These are phyloP conservation scores for Rhadina sibilatrix DNA, from an alignment of 2,113 vertebrate genomes.

Conservation along the genomic window DNA sequence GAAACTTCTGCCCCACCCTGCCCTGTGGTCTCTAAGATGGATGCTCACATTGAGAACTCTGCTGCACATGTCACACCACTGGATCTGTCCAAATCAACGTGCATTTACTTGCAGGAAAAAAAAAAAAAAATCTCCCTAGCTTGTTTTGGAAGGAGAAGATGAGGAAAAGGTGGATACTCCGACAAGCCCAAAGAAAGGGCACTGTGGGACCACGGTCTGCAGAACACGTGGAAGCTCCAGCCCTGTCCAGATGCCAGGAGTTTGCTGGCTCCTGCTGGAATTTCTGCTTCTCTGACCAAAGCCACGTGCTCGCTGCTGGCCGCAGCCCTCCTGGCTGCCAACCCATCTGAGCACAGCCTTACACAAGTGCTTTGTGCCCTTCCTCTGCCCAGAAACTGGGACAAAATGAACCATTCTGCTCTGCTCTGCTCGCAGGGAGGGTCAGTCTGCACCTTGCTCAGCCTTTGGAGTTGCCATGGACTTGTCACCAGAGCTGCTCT, in stretches of 20 bases:
- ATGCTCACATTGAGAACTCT: background rate
- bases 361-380: background rate
- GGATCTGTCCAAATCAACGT: background rate
- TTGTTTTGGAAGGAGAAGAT: background rate
- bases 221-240: background rate
- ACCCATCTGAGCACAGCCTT: background rate
- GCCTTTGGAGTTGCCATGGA: background rate
- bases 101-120: background rate
- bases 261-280: background rate
- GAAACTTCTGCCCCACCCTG: background rate
- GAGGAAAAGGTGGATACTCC: background rate
- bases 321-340: background rate
- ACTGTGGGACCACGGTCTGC: background rate
- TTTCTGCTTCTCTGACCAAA: background rate
- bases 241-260: background rate
- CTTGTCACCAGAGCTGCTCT: constrained; percentile 22
- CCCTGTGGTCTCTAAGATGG: background rate
- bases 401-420: background rate
- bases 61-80: background rate
- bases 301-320: background rate
- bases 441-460: background rate
- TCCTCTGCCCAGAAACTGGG: background rate
- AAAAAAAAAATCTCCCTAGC: background rate
- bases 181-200: background rate
- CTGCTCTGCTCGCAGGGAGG: background rate